Percentiles rank a stretch among this genome's conserved stretches.
Conservation (phyloP, 2,888 invertebrate genomes). For the Trichopria drosophilae region DNA sequence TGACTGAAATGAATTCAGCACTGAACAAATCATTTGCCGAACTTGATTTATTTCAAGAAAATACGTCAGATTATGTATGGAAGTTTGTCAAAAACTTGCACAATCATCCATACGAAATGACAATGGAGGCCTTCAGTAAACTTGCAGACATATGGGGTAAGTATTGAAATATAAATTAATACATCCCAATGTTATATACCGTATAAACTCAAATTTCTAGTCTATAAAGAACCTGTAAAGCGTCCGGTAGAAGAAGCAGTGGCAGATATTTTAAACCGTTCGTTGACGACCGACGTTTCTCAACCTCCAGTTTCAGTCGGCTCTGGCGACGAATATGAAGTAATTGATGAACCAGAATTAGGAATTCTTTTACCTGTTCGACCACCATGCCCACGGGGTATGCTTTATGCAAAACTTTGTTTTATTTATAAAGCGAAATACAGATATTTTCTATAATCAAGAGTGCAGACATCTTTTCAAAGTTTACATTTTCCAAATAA, state of each 20-base stretch:
- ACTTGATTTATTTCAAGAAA: slow-evolving; percentile 77
- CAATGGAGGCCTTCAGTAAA: slow-evolving; percentile 84
- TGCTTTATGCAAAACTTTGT: slow-evolving; percentile 1
- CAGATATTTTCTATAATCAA: not conserved
- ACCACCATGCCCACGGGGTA: slow-evolving; percentile 60
- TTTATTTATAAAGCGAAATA: slow-evolving; percentile 1
- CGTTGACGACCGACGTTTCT: slow-evolving; percentile 45
- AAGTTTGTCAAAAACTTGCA: slow-evolving; percentile 64
- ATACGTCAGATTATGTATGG: slow-evolving; percentile 70
- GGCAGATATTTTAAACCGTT: slow-evolving; percentile 65
- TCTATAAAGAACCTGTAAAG: slow-evolving; percentile 67
- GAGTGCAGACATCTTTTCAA: not conserved
- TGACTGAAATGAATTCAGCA: slow-evolving; percentile 67
- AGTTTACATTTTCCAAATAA: too few species aligned
- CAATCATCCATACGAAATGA: slow-evolving; percentile 78
- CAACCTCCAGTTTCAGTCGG: slow-evolving; percentile 47
- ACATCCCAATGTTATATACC: slow-evolving; percentile 4
- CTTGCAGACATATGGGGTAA: slow-evolving; percentile 76
- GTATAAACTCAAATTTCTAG: slow-evolving; percentile 49
- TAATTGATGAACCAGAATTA: slow-evolving; percentile 64
- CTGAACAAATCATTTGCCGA: slow-evolving; percentile 86
- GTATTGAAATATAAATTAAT: slow-evolving; percentile 42
- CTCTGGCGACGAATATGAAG: slow-evolving; percentile 73
- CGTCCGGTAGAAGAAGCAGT: slow-evolving; percentile 68
- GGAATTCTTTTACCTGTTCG: slow-evolving; percentile 69